phyloP scores from a whole-genome alignment of 2,888 invertebrate genomes.

The Campoletis raptor region DNA sequence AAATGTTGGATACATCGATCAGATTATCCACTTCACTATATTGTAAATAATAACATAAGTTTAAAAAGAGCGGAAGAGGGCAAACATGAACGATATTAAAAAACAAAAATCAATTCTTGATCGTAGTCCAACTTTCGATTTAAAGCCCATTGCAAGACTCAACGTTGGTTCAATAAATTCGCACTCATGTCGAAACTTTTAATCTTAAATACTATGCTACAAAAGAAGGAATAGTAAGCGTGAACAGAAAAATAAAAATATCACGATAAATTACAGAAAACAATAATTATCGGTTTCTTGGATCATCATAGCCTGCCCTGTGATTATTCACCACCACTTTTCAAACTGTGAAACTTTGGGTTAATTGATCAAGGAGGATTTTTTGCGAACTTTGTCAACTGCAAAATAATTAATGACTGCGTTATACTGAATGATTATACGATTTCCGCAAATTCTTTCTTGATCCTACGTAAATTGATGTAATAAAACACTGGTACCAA shows the following conservation, averaged over 20 bases:
- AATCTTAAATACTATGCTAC: not conserved
- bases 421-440: constrained; percentile 17
- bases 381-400: constrained; percentile 9
- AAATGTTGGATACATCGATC: constrained; percentile 13
- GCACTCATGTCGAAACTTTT: not conserved
- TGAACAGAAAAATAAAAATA: constrained; percentile 14
- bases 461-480: constrained; percentile 28
- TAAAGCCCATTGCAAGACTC: not conserved
- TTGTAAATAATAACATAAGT: constrained; percentile 31
- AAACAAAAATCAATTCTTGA: constrained; percentile 1
- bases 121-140: not conserved
- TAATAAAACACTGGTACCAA: constrained; percentile 39
- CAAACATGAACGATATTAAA: constrained; percentile 7
- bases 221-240: not conserved
- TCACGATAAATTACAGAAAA: constrained; percentile 1
- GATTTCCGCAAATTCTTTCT: constrained; percentile 19
- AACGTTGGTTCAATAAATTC: constrained; percentile 2
- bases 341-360: constrained; percentile 55
- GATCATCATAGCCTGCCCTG: not conserved
- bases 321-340: constrained; percentile 21
- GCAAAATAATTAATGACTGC: not conserved
- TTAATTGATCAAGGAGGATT: constrained; percentile 25
- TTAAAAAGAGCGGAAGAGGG: constrained; percentile 26
- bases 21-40: constrained; percentile 23
- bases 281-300: not conserved